phyloP scores from a whole-genome alignment of 2,113 vertebrate species.

The Ameiurus melas region DNA sequence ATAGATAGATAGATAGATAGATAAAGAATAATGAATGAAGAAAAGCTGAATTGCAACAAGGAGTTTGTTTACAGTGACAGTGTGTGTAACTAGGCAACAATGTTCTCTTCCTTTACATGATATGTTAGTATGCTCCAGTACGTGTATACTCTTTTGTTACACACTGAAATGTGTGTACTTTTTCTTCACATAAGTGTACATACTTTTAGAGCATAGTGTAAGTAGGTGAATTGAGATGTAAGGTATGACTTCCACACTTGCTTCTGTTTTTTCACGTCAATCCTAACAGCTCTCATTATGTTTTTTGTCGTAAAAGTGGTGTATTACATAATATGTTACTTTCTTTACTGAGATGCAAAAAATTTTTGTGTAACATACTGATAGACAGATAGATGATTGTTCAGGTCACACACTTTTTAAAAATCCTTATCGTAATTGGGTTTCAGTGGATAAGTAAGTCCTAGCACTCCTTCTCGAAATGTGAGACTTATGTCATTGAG shows the following conservation, averaged over 20 bases:
- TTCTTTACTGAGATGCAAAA: not conserved
- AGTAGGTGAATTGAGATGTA: too few species aligned
- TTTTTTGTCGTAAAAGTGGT: not conserved
- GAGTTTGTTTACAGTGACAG: too few species aligned
- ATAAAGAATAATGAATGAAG: too few species aligned
- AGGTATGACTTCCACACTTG: not conserved
- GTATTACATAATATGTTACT: not conserved
- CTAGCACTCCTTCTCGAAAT: not conserved
- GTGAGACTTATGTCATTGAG: not conserved
- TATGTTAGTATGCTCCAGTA: too few species aligned
- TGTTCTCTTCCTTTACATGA: too few species aligned
- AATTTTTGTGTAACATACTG: not conserved
- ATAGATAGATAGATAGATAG: too few species aligned
- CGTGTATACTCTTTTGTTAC: too few species aligned
- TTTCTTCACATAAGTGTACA: too few species aligned
- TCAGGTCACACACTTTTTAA: not conserved
- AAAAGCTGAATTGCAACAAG: too few species aligned
- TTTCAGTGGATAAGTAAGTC: not conserved
- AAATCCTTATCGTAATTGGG: not conserved
- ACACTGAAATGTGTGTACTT: too few species aligned
- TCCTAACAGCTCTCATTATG: not conserved
- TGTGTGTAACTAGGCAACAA: too few species aligned
- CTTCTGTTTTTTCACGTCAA: not conserved
- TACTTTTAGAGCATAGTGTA: too few species aligned
- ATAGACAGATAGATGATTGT: not conserved